Percentiles rank a stretch among this genome's conserved stretches.
These are phyloP conservation scores for Eclectus roratus DNA, from an alignment of 2,113 vertebrate genomes.

Conservation along the genomic window DNA sequence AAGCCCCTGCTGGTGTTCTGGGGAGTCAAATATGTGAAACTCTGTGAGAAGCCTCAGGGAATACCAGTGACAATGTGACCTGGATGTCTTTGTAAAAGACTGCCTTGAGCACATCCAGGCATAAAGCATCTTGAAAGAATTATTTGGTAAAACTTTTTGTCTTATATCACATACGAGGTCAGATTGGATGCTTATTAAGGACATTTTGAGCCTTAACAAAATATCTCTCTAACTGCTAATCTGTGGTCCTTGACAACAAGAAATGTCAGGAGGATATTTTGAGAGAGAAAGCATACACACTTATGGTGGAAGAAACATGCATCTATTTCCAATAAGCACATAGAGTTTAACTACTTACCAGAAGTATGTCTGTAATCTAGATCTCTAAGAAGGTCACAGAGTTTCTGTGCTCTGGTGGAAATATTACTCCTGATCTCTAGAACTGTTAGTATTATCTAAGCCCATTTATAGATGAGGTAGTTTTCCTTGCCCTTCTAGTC, in stretches of 20 bases:
- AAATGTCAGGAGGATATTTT: background rate
- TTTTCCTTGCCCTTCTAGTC: background rate
- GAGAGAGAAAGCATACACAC: background rate
- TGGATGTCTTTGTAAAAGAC: background rate
- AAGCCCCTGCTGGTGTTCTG: background rate
- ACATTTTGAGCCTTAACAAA: background rate
- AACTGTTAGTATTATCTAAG: fast-evolving
- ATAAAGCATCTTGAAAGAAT: background rate
- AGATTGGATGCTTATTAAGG: background rate
- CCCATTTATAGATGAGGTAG: background rate
- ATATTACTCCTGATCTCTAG: background rate
- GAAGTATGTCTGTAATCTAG: background rate
- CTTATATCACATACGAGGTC: background rate
- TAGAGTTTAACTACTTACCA: background rate
- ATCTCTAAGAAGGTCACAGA: background rate
- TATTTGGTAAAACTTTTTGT: background rate
- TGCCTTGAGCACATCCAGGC: background rate
- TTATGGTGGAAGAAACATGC: background rate
- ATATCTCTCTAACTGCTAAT: background rate
- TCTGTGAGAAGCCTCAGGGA: background rate
- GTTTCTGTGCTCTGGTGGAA: background rate
- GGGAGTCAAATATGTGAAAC: background rate
- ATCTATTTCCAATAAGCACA: background rate
- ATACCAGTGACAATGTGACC: background rate
- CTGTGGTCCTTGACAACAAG: background rate